A percentile compares a stretch with the other conserved stretches of the same genome.
Conservation (phyloP, 2,888 invertebrate species). For the Drosophila maculinotata region DNA sequence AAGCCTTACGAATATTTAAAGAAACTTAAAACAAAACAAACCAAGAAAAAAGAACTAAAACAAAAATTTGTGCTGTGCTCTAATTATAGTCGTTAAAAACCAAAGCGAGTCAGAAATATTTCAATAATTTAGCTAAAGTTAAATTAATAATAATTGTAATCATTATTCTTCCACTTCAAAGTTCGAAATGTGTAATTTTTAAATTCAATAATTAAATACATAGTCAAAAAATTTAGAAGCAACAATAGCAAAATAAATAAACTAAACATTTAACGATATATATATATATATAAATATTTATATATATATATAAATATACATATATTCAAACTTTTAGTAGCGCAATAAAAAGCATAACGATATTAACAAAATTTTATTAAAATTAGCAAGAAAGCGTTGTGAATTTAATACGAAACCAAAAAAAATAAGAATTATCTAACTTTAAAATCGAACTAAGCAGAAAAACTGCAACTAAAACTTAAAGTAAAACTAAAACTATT, state of each 20-base stretch:
- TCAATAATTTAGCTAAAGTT: conserved; percentile 24
- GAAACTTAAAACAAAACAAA: no score
- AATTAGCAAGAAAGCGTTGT: conserved; percentile 68
- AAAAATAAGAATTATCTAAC: no score
- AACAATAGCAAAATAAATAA: conserved; percentile 24
- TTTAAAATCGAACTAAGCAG: no score
- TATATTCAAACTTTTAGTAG: conserved; percentile 56
- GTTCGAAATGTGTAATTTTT: conserved; percentile 73
- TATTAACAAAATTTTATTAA: conserved; percentile 57
- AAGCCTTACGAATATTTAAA: conserved; percentile 70
- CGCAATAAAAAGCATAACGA: conserved; percentile 24
- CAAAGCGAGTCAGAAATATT: conserved; percentile 22
- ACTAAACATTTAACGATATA: conserved; percentile 13
- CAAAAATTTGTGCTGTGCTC: conserved; percentile 71
- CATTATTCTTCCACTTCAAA: conserved; percentile 76
- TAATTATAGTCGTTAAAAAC: conserved; percentile 45
- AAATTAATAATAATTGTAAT: conserved; percentile 53
- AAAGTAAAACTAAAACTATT: conserved; percentile 21
- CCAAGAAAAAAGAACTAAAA: conserved; percentile 14
- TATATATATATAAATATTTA: conserved; percentile 27
- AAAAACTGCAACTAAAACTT: conserved; percentile 1
- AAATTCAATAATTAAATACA: conserved; percentile 30
- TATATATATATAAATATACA: conserved; percentile 17
- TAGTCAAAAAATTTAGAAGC: conserved; percentile 47
- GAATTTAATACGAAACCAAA: conserved; percentile 58